These are phyloP conservation scores for Drosophila tanythrix DNA, from an alignment of 2,888 invertebrate genomes.

Conservation along the genomic window DNA sequence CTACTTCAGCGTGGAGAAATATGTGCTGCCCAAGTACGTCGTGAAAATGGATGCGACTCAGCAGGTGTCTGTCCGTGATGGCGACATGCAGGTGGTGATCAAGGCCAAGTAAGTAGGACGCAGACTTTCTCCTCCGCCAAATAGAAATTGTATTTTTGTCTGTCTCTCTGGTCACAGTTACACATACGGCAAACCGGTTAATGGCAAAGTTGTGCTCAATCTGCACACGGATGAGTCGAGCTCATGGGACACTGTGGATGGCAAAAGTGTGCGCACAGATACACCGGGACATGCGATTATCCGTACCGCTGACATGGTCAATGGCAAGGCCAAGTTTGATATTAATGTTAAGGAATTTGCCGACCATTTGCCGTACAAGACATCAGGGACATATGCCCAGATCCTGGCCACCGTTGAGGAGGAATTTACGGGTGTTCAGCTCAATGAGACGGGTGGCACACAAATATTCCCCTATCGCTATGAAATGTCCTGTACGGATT, in stretches of 20 bases:
- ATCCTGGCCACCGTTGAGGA: slow-evolving; percentile 96
- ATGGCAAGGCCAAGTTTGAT: slow-evolving; percentile 82
- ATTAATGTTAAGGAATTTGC: slow-evolving; percentile 77
- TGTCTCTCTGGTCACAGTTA: slow-evolving; percentile 90
- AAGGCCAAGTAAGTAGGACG: slow-evolving; percentile 77
- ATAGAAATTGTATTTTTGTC: neutral
- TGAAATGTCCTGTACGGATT: slow-evolving; percentile 89
- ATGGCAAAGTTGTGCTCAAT: slow-evolving; percentile 93
- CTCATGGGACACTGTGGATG: slow-evolving; percentile 34
- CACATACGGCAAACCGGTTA: slow-evolving; percentile 90
- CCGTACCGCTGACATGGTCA: slow-evolving; percentile 74
- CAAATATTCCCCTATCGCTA: slow-evolving; percentile 92
- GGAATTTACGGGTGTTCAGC: slow-evolving; percentile 91
- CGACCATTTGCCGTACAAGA: slow-evolving; percentile 54
- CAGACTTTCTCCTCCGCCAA: neutral
- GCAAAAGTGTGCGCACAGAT: slow-evolving; percentile 24
- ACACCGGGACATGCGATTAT: slow-evolving; percentile 64
- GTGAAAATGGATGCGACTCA: slow-evolving; percentile 93
- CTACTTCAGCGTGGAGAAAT: slow-evolving; percentile 91
- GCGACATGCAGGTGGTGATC: slow-evolving; percentile 91
- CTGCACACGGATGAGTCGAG: slow-evolving; percentile 88
- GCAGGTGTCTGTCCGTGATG: slow-evolving; percentile 93
- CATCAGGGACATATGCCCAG: slow-evolving; percentile 50
- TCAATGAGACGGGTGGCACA: slow-evolving; percentile 91
- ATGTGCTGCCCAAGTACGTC: slow-evolving; percentile 96